Evolutionary conservation across 2,797 vertebrate genomes (phyloP).

Genomic region (Eutrigla gurnardus): DNA sequence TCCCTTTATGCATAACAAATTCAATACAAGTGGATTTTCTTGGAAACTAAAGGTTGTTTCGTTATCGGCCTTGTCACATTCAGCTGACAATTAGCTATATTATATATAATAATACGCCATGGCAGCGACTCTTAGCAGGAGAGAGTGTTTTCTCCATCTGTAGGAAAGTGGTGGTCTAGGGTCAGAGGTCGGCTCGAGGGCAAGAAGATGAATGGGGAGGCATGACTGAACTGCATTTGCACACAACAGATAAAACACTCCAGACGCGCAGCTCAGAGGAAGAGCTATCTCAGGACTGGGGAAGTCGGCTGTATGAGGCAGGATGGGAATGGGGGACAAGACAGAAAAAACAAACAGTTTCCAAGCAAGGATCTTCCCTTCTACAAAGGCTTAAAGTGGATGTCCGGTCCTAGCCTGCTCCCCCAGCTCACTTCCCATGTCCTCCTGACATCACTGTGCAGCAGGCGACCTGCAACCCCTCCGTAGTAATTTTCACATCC

Average conservation of each 20-base stretch:
- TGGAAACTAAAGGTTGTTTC: not conserved
- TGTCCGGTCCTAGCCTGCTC: constrained; percentile 75
- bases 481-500: constrained; percentile 31
- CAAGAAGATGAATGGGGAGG: constrained; percentile 51
- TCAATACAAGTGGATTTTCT: constrained; percentile 14
- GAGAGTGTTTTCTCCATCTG: constrained; percentile 55
- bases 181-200: constrained; percentile 49
- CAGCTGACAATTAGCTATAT: constrained; percentile 5
- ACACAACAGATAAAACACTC: constrained; percentile 55
- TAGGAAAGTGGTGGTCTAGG: constrained; percentile 29
- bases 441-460: constrained; percentile 75
- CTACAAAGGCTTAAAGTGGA: constrained; percentile 78
- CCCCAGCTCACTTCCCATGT: constrained; percentile 79
- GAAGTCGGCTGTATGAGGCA: constrained; percentile 42
- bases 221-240: constrained; percentile 24
- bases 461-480: constrained; percentile 36
- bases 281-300: constrained; percentile 38
- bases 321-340: constrained; percentile 63
- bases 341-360: constrained; percentile 74
- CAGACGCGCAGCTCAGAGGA: constrained; percentile 37
- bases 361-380: constrained; percentile 57
- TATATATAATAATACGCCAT: not conserved
- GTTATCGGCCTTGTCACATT: not conserved
- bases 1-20: constrained; percentile 41
- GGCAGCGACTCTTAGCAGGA: not conserved